Base-by-base conservation (phyloP, 2,797 vertebrate species). In the Euthynnus affinis region DNA sequence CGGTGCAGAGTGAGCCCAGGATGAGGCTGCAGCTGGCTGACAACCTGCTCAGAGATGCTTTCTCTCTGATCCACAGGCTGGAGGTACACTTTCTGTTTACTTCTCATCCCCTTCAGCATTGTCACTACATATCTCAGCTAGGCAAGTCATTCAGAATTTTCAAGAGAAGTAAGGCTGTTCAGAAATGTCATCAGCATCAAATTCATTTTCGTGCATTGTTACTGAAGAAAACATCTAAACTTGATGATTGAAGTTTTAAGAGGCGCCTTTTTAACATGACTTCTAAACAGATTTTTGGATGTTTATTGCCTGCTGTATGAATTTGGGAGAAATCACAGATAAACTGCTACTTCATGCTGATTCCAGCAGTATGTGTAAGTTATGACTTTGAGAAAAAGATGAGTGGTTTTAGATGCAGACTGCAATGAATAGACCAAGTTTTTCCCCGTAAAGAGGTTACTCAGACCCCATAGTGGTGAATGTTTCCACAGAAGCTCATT, bases 1-100 rank as follows among this genome's bases (percentile, higher is more conserved):
- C 92, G 0, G 65, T 90, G 12, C 91, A 97, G 92, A 97, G 96
- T 57, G 96, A 97, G 81, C 95, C 96, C 12, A 94, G 96, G 17
- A 94, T 96, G 55, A 94, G 96, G 53, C 94, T 97, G 52, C 94
- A 96, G 69, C 87, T 97, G 93, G 96, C 96, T 6, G 96, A 96
- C 82, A 96, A 95, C 78, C 91, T 97, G 92, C 92, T 97, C 53
- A 92, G 96, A 78, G 96, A 97, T 3, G 92, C 95, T 29, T 93
- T 92, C 64, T 88, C 94, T 64, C 84, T 97, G 60, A 91, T 97
- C 27, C 91, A 93, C 79, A 94, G 96, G 57, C 93, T 97, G 74
- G 96, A 97, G 95, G 96, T 85, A 78, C 80, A 85, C 8, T 8
- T 9, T 14, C 46, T 61, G 49, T 44, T 42, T 42, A 13, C 40